Evolutionary conservation across 1,140 invertebrate genomes (phyloP), one percentile per base, ranked within the genome.

Genomic region (Lordiphosa stackelbergi): DNA sequence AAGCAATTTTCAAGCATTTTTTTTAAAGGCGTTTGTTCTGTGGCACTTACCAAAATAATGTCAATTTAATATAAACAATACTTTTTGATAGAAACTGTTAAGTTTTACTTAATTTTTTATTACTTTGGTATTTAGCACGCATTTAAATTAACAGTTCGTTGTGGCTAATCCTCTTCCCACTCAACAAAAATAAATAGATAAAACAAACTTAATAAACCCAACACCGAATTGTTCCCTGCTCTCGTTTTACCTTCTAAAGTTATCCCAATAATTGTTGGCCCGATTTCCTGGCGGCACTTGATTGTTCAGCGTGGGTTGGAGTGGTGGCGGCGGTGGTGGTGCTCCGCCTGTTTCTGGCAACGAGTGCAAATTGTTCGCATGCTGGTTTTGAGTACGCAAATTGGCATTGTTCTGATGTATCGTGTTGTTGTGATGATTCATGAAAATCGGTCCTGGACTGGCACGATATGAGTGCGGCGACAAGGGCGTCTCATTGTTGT

Each of bases 221-320:
- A 6, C 38, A 54, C 47, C 34, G 28, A 31, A 2, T 8, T 12
- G 7, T 41, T 28, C 36, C 42, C 37, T 31, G 37, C 43, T 38
- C 43, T 10, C 4, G 57, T 58, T 71, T 91, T 92, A 95, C 94
- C 94, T 95, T 90, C 94, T 88, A 86, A 96, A 96, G 89, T 96
- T 96, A 78, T 96, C 95, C 95, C 94, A 96, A 88, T 95, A 96
- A 88, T 96, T 96, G 87, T 96, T 96, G 40, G 95, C 94, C 59
- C 95, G 89, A 87, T 94, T 95, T 16, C 94, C 94, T 9, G 95
- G 94, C 37, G 94, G 93, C 56, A 96, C 94, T 90, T 96, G 94
- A 88, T 95, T 95, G 87, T 95, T 95, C 10, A 95, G 88, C 8
- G 93, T 91, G 78, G 89, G 56, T 69, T 73, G 51, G 75, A 87